A percentile compares a stretch with the other conserved stretches of the same genome.
Conservation (phyloP, 2,113 vertebrate species). For the Phodopus roborovskii region DNA sequence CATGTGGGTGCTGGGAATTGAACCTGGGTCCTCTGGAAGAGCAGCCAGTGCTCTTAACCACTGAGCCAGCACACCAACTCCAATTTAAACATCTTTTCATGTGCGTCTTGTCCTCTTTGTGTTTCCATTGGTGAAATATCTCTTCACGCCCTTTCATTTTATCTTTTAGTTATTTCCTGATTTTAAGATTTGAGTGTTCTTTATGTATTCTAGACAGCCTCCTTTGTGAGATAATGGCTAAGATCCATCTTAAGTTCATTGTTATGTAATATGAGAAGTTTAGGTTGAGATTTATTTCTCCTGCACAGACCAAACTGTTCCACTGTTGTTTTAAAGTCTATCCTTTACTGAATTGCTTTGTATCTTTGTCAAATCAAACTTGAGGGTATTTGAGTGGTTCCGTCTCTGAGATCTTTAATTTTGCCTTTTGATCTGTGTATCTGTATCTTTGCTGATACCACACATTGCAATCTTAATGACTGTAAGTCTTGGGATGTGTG, state of each 20-base stretch:
- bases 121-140: background rate
- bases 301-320: background rate
- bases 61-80: background rate
- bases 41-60: background rate
- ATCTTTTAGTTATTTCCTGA: background rate
- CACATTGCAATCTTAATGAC: background rate
- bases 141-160: slow-evolving; percentile 33
- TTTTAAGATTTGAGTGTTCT: background rate
- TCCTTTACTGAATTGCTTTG: background rate
- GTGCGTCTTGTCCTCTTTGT: background rate
- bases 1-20: background rate
- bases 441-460: background rate
- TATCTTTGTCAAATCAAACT: slow-evolving; percentile 4
- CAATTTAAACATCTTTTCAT: slow-evolving; percentile 8
- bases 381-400: background rate
- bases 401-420: background rate
- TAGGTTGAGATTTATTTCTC: background rate
- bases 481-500: background rate
- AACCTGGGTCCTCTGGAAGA: background rate
- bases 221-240: background rate
- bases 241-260: slow-evolving; percentile 12
- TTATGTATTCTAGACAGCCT: background rate
- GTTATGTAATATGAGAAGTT: background rate
- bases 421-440: background rate
- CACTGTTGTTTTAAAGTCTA: background rate